Evolutionary conservation across 2,888 invertebrate species (phyloP).

Genomic region (Mayetiola destructor): DNA sequence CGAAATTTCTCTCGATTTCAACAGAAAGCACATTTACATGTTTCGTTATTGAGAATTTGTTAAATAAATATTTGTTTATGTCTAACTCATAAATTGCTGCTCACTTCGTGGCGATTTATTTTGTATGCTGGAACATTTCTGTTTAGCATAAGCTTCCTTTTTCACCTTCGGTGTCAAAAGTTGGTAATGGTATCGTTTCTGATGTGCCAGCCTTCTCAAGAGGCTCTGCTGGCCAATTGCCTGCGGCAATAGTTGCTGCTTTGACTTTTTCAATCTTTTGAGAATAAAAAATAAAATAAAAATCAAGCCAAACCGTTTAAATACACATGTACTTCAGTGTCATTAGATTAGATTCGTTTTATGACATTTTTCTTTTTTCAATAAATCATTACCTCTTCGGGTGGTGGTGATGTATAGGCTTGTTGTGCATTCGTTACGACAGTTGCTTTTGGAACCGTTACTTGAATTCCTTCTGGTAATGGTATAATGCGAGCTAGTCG

Average conservation of each 20-base stretch:
- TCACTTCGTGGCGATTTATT: too few relatives aligned
- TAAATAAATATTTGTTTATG: too few relatives aligned
- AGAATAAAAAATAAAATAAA: neutral
- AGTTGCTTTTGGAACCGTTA: slow-evolving; percentile 18
- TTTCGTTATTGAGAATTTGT: too few relatives aligned
- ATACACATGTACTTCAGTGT: too few relatives aligned
- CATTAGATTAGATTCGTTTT: neutral
- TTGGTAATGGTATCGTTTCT: neutral
- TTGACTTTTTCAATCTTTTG: neutral
- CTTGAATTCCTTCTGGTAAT: slow-evolving; percentile 45
- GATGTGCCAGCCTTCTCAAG: neutral
- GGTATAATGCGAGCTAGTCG: slow-evolving; percentile 55
- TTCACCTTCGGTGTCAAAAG: neutral
- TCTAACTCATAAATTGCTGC: too few relatives aligned
- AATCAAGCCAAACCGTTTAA: too few relatives aligned
- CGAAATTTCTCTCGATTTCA: too few relatives aligned
- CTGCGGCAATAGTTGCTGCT: slow-evolving; percentile 4
- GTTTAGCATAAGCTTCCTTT: slow-evolving; percentile 1
- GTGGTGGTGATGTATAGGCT: slow-evolving; percentile 28
- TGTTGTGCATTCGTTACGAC: slow-evolving; percentile 58
- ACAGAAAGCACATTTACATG: too few relatives aligned
- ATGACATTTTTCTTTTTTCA: too few relatives aligned
- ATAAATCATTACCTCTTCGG: slow-evolving; percentile 18
- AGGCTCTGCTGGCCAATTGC: slow-evolving; percentile 9
- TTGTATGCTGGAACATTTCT: too few relatives aligned